Conservation (phyloP, 2,113 vertebrate species). For the Nyctibius bracteatus region DNA sequence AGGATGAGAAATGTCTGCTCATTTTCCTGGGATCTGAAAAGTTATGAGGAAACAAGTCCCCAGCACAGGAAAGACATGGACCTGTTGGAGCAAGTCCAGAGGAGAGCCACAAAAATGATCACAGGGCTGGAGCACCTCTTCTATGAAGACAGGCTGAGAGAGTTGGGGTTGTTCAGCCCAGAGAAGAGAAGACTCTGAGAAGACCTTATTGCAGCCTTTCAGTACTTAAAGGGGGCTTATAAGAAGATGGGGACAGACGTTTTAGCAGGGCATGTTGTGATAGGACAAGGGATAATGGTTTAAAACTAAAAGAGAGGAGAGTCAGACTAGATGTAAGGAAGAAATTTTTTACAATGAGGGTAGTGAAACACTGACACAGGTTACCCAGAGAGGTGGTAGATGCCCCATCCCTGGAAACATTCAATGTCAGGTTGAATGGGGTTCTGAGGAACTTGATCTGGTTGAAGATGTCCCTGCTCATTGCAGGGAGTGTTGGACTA, state of each 20-base stretch:
- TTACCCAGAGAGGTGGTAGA: not conserved
- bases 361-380: not conserved
- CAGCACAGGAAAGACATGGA: not conserved
- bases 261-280: not conserved
- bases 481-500: accelerated
- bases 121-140: not conserved
- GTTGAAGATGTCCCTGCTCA: not conserved
- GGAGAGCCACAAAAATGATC: not conserved
- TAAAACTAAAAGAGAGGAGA: not conserved
- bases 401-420: not conserved
- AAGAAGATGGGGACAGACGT: not conserved
- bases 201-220: not conserved
- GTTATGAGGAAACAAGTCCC: not conserved
- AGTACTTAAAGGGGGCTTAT: not conserved
- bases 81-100: not conserved
- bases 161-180: not conserved
- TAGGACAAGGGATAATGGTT: not conserved
- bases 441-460: not conserved
- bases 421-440: not conserved
- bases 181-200: not conserved
- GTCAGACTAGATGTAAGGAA: not conserved
- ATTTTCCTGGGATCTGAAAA: not conserved
- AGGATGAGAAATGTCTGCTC: not conserved
- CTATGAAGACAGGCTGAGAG: not conserved
- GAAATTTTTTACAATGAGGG: not conserved